These are phyloP conservation scores for Lytechinus variegatus DNA, from an alignment of 35 echinoderm and acorn worm species.

Conservation along the genomic window DNA sequence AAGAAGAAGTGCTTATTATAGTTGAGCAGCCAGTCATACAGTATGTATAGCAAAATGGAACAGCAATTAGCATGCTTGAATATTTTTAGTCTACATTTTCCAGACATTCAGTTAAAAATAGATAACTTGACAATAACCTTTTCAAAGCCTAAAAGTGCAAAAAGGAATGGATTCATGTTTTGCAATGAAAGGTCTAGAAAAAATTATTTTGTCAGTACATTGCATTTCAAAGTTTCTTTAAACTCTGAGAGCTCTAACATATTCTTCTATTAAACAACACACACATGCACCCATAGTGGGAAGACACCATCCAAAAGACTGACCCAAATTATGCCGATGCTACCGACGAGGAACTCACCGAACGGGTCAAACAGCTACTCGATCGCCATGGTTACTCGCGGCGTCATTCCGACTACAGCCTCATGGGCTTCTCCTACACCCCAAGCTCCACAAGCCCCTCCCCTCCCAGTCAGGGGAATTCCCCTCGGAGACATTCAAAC, in stretches of 20 bases:
- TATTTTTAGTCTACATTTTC: too few species aligned
- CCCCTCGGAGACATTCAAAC: conserved; percentile 28
- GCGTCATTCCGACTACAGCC: conserved; percentile 50
- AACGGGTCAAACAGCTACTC: conserved; percentile 25
- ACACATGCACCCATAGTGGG: conserved; percentile 49
- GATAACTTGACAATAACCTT: too few species aligned
- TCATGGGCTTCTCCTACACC: conserved; percentile 43
- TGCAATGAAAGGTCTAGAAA: too few species aligned
- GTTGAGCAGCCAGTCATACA: too few species aligned
- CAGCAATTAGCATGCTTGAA: too few species aligned
- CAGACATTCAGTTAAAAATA: too few species aligned
- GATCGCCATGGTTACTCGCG: conserved; percentile 38
- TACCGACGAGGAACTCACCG: conserved; percentile 47
- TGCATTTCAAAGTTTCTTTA: neutral
- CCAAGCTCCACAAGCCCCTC: neutral
- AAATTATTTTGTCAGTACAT: neutral
- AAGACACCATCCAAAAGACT: conserved; percentile 53
- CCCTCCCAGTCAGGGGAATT: neutral
- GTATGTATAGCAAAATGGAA: too few species aligned
- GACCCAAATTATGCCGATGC: neutral
- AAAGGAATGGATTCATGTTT: too few species aligned
- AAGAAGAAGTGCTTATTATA: too few species aligned
- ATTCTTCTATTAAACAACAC: conserved; percentile 16
- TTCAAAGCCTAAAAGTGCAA: too few species aligned
- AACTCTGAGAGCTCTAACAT: neutral